Conservation (phyloP, 1,140 invertebrate genomes). For the Ceratina calcarata region DNA sequence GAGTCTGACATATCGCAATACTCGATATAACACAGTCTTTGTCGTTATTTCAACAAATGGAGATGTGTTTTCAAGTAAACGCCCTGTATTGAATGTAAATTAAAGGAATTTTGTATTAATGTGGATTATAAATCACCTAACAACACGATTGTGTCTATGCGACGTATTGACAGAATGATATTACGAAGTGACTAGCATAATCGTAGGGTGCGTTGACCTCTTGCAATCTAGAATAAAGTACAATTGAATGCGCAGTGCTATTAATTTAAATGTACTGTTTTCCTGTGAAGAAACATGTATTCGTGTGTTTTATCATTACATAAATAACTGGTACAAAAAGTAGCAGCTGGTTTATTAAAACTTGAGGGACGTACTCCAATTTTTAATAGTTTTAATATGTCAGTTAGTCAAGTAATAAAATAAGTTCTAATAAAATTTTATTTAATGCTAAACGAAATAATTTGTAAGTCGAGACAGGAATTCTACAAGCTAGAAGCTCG, state of each 20-base stretch:
- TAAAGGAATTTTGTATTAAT: not conserved
- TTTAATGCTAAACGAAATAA: not conserved
- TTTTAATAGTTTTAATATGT: not conserved
- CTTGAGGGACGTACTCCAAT: not conserved
- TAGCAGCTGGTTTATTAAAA: not conserved
- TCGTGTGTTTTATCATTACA: not conserved
- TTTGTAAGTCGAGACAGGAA: not conserved
- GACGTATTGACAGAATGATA: not conserved
- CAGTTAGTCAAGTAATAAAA: not conserved
- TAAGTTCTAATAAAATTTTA: not conserved
- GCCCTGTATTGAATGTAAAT: too few species aligned
- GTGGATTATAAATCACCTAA: not conserved
- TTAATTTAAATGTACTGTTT: not conserved
- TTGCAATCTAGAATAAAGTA: constrained; percentile 2
- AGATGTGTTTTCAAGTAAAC: too few species aligned
- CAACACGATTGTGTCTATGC: too few species aligned
- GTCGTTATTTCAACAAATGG: not conserved
- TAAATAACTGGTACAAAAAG: not conserved
- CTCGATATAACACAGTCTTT: not conserved
- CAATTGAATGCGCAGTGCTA: not conserved
- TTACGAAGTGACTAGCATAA: not conserved
- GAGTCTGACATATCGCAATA: constrained; percentile 8
- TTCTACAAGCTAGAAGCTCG: not conserved
- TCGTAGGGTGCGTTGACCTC: constrained; percentile 5
- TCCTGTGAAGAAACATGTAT: not conserved